Evolutionary conservation across 2,797 vertebrate genomes (phyloP).

Genomic region (Capromys pilorides): DNA sequence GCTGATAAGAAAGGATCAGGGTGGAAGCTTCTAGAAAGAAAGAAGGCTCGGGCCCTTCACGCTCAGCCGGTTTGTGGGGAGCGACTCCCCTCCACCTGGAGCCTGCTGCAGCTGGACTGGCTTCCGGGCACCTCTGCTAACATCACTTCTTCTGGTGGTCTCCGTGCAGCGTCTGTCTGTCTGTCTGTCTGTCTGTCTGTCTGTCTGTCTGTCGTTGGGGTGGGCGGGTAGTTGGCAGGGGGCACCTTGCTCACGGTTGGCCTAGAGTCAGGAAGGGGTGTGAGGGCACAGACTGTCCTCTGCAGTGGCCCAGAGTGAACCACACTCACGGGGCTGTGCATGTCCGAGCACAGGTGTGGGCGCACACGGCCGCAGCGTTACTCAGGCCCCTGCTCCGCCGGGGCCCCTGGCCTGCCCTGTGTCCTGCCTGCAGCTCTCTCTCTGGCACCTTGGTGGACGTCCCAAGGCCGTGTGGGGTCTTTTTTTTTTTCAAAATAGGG

Average conservation of each 20-base stretch:
- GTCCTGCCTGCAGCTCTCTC: not conserved
- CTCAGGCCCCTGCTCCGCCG: not conserved
- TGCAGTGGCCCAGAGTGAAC: not conserved
- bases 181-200: no score
- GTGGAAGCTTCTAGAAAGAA: not conserved
- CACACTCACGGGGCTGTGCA: no score
- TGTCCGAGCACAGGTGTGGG: no score
- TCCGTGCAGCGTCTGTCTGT: not conserved
- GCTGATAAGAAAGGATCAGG: not conserved
- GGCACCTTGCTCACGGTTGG: not conserved
- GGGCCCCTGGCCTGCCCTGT: no score
- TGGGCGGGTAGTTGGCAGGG: not conserved
- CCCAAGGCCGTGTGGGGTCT: not conserved
- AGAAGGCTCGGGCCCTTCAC: not conserved
- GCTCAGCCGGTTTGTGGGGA: not conserved
- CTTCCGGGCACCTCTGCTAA: not conserved
- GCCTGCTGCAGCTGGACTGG: not conserved
- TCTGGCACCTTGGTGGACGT: not conserved
- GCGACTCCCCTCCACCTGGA: not conserved
- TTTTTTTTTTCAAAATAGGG: not conserved
- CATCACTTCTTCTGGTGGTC: not conserved
- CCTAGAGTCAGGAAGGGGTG: not conserved
- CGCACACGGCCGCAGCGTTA: no score
- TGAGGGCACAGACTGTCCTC: not conserved
- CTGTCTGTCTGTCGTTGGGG: no score